Percentiles rank a stretch among this genome's conserved stretches.
These are phyloP conservation scores for Zelostemma sp. DNA, from an alignment of 1,140 invertebrate genomes.

Conservation along the genomic window DNA sequence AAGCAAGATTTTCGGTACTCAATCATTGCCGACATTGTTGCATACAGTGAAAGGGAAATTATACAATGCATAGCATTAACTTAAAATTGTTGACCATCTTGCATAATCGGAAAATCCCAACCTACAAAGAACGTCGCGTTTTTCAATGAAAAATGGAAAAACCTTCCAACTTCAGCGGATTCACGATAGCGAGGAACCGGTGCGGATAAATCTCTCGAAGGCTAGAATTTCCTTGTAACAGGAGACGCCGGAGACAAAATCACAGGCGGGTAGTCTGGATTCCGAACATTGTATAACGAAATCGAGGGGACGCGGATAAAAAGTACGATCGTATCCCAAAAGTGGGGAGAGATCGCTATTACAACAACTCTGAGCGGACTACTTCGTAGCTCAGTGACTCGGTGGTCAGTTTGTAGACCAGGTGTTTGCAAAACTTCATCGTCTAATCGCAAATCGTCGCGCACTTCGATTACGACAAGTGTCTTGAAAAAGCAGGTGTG, in stretches of 20 bases:
- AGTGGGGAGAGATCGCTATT: slow-evolving; percentile 46
- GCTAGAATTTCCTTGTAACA: slow-evolving; percentile 12
- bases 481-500: not conserved
- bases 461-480: slow-evolving; percentile 9
- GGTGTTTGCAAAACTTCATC: slow-evolving; percentile 27
- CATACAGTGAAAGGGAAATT: too few relatives aligned
- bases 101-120: too few relatives aligned
- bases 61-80: too few relatives aligned
- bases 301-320: slow-evolving; percentile 40
- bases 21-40: too few relatives aligned
- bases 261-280: slow-evolving; percentile 39
- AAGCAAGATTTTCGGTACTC: too few relatives aligned
- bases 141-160: too few relatives aligned
- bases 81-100: too few relatives aligned
- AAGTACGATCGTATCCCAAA: slow-evolving; percentile 33
- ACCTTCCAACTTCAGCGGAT: slow-evolving; percentile 20
- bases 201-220: slow-evolving; percentile 19
- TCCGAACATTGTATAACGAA: slow-evolving; percentile 39
- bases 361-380: slow-evolving; percentile 43
- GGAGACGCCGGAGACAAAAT: slow-evolving; percentile 27
- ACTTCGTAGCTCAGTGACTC: slow-evolving; percentile 54
- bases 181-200: slow-evolving; percentile 21
- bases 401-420: slow-evolving; percentile 39
- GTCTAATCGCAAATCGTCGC: slow-evolving; percentile 9
- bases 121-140: too few relatives aligned